These are phyloP conservation scores for Chrysopilus asiliformis DNA, from an alignment of 2,888 invertebrate species.

Conservation along the genomic window DNA sequence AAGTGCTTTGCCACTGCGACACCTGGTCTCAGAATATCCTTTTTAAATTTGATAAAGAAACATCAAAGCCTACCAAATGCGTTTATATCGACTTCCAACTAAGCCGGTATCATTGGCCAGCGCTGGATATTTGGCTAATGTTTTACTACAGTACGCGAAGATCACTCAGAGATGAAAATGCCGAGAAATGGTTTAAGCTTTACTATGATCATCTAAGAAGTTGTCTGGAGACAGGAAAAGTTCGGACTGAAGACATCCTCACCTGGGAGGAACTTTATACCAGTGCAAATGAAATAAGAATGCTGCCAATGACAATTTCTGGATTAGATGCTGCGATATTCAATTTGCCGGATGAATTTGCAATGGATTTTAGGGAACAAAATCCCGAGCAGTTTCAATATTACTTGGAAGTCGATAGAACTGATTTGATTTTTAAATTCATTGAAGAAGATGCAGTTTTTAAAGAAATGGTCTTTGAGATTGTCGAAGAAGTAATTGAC, in stretches of 20 bases:
- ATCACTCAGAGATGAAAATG: too few relatives aligned
- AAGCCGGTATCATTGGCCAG: slow-evolving; percentile 27
- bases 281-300: slow-evolving; percentile 20
- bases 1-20: slow-evolving; percentile 37
- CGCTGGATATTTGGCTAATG: slow-evolving; percentile 27
- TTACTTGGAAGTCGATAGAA: slow-evolving; percentile 32
- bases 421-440: slow-evolving; percentile 28
- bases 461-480: slow-evolving; percentile 22
- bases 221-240: too few relatives aligned
- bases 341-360: slow-evolving; percentile 20
- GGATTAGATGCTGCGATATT: slow-evolving; percentile 4
- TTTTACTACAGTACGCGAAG: too few relatives aligned
- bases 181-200: too few relatives aligned
- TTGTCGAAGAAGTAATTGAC: slow-evolving; percentile 26
- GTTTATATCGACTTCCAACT: slow-evolving; percentile 31
- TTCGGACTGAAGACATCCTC: too few relatives aligned
- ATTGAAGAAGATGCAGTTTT: slow-evolving; percentile 29
- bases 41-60: slow-evolving; percentile 19
- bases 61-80: too few relatives aligned
- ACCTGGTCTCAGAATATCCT: slow-evolving; percentile 33
- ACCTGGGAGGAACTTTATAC: slow-evolving; percentile 18
- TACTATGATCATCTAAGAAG: too few relatives aligned
- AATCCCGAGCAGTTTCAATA: slow-evolving; percentile 30
- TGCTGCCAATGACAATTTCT: slow-evolving; percentile 3
- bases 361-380: slow-evolving; percentile 23